phyloP scores from a whole-genome alignment of 2,888 invertebrate genomes.

The Scelioninae gen. 1 region DNA sequence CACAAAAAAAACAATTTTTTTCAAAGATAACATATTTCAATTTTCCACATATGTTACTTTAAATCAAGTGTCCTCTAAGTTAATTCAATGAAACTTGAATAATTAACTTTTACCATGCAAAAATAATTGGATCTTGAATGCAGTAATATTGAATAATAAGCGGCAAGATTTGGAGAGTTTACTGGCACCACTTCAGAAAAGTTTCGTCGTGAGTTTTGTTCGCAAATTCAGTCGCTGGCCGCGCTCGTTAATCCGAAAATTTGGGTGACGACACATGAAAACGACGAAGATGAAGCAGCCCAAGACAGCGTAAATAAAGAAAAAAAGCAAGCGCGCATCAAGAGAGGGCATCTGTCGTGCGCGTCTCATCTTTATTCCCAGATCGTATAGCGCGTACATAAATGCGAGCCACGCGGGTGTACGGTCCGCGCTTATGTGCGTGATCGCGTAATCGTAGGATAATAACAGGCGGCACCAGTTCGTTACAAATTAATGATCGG shows the following conservation, averaged over 20 bases:
- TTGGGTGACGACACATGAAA: conserved; percentile 29
- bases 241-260: conserved; percentile 43
- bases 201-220: neutral
- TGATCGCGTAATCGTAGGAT: conserved; percentile 78
- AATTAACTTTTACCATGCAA: no score
- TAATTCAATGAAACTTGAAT: no score
- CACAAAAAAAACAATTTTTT: no score
- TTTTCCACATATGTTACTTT: no score
- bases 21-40: no score
- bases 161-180: neutral
- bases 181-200: neutral
- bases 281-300: neutral
- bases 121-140: neutral
- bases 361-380: conserved; percentile 53
- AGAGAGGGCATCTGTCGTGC: conserved; percentile 42
- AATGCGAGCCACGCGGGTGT: conserved; percentile 50
- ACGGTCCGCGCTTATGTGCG: conserved; percentile 48
- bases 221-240: conserved; percentile 7
- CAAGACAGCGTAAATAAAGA: neutral
- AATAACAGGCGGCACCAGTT: conserved; percentile 80
- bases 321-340: neutral
- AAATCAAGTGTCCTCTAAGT: no score
- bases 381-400: conserved; percentile 34
- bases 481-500: conserved; percentile 82
- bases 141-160: conserved; percentile 5